These are phyloP conservation scores for Cherax destructor DNA, from an alignment of 1,140 invertebrate species.

Conservation along the genomic window DNA sequence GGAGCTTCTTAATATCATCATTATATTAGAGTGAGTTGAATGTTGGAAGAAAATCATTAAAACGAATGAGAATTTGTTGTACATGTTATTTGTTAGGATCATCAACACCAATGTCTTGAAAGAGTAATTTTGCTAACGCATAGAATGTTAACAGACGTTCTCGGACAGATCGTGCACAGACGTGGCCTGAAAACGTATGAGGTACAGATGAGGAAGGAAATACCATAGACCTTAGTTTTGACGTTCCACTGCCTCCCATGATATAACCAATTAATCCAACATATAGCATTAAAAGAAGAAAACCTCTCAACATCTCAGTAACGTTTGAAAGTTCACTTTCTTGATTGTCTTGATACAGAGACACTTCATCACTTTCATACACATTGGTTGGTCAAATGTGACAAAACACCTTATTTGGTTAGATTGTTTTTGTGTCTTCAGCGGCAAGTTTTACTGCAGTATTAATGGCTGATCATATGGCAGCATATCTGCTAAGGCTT, in stretches of 20 bases:
- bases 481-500: no score
- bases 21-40: neutral
- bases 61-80: no score
- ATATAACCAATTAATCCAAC: no score
- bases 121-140: slow-evolving; percentile 3
- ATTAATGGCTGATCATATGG: no score
- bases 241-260: no score
- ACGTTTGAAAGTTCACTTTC: no score
- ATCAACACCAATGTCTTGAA: neutral
- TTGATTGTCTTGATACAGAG: neutral
- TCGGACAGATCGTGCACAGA: neutral
- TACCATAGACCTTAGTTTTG: no score
- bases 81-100: neutral
- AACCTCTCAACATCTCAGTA: neutral
- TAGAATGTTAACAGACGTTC: neutral
- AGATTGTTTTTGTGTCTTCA: no score
- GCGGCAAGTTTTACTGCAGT: no score
- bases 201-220: no score
- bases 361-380: slow-evolving; percentile 3
- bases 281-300: neutral
- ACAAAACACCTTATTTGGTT: neutral
- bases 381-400: slow-evolving; percentile 23
- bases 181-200: no score
- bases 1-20: neutral
- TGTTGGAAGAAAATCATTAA: no score